Base-by-base conservation (phyloP, 2,113 vertebrate genomes). In the Siphamia tubifer region DNA sequence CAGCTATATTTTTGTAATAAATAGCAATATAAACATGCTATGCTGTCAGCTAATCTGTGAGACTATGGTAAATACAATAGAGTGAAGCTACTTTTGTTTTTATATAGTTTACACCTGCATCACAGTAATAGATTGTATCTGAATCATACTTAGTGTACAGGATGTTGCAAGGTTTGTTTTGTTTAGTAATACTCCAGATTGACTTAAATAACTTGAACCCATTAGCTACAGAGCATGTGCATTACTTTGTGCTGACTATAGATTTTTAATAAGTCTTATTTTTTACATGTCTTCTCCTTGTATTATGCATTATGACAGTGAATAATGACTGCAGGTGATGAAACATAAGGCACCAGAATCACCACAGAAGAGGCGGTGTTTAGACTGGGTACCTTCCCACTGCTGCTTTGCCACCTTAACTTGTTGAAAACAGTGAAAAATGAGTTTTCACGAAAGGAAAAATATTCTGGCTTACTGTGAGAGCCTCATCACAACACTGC, bases 401-500 rank as follows among this genome's bases (percentile, higher is more conserved):
- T 68, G 51, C 30, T 57, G 67, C 39, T 85, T 66, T 66, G 47
- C 51, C 16, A 43, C 68, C 44, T 54, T 20, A 72, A 35, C 39
- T 47, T 8, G 36, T 55, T 52, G 31, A 47, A 81, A 63, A 79
- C 43, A 63, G 65, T 44, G 49, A 74, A 69, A 78, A 51, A 24
- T n/a, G 63, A 74, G 44, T 47, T 72, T 44, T 35, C 8, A 32
- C 39, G 40, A 27, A 11, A 62, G 63, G 48, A 47, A 43, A 55
- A 75, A 69, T 67, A 34, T 43, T 0, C 2, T 6, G 24, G 67
- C 85, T 76, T 64, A 45, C 39, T 53, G 47, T 62, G 52, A 73
- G 54, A 54, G 68, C 44, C 32, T 32, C 12, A 21, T 43, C 45
- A 34, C 53, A 67, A 79, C 55, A 78, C 85, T 89, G 76, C 81